A percentile compares a stretch with the other conserved stretches of the same genome.
phyloP scores from a whole-genome alignment of 2,113 vertebrate genomes.

The Urocolius indicus region DNA sequence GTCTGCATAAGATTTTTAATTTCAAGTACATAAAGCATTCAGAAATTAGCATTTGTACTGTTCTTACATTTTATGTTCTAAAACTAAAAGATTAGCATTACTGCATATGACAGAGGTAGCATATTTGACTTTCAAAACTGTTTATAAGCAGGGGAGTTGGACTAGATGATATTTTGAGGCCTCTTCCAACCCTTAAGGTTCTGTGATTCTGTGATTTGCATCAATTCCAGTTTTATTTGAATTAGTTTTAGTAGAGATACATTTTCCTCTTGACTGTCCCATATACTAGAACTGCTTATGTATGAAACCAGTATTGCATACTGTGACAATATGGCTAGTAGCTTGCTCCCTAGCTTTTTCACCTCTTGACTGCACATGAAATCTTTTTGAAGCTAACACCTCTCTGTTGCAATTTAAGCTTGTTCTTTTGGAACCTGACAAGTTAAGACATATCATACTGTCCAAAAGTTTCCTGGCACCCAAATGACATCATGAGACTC shows the following conservation, averaged over 20 bases:
- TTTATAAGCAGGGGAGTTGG: background rate
- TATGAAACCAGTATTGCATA: background rate
- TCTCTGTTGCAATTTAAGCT: background rate
- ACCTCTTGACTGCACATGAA: background rate
- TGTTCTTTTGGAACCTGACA: background rate
- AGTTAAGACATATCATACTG: background rate
- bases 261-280: background rate
- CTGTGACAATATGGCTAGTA: background rate
- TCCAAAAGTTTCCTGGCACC: background rate
- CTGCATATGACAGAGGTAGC: background rate
- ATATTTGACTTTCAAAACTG: background rate
- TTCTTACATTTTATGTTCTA: background rate
- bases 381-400: background rate
- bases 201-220: background rate
- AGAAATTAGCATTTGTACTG: background rate
- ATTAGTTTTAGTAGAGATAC: background rate
- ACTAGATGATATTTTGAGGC: too few relatives aligned
- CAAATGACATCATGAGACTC: background rate
- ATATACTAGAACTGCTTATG: background rate
- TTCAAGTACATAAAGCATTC: background rate
- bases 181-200: too few relatives aligned
- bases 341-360: background rate
- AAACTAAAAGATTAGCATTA: background rate
- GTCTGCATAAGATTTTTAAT: background rate
- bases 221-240: background rate